phyloP scores from a whole-genome alignment of 2,888 invertebrate species.

The Leptothorax acervorum region DNA sequence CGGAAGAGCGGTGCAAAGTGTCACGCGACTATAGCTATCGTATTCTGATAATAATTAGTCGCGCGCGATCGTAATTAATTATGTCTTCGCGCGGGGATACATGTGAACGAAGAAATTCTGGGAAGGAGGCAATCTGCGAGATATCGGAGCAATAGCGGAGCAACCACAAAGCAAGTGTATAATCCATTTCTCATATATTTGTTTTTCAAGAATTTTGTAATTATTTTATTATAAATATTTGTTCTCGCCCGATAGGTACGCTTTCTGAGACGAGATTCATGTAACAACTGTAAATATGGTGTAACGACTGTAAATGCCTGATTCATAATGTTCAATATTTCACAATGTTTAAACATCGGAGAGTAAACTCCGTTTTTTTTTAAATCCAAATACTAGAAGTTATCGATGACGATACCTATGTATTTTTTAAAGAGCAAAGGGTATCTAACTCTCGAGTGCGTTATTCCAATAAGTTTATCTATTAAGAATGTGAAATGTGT shows the following conservation, averaged over 20 bases:
- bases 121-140: not conserved
- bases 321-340: not conserved
- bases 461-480: slow-evolving; percentile 22
- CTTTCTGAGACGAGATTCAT: not conserved
- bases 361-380: not conserved
- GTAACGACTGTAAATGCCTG: not conserved
- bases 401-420: not conserved
- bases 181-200: not conserved
- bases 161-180: not conserved
- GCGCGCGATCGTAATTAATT: not conserved
- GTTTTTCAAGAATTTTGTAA: not conserved
- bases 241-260: not conserved
- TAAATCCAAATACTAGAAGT: not conserved
- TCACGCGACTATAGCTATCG: not conserved
- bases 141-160: not conserved
- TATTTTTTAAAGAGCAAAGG: not conserved
- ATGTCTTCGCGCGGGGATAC: not conserved
- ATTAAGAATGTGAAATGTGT: slow-evolving; percentile 13
- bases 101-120: not conserved
- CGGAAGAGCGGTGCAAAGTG: not conserved
- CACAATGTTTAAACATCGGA: not conserved
- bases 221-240: slow-evolving; percentile 1
- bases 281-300: not conserved
- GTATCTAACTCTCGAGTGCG: not conserved
- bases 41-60: not conserved